These are phyloP conservation scores for Eupristina koningsbergeri DNA, from an alignment of 1,140 invertebrate genomes.

Conservation along the genomic window DNA sequence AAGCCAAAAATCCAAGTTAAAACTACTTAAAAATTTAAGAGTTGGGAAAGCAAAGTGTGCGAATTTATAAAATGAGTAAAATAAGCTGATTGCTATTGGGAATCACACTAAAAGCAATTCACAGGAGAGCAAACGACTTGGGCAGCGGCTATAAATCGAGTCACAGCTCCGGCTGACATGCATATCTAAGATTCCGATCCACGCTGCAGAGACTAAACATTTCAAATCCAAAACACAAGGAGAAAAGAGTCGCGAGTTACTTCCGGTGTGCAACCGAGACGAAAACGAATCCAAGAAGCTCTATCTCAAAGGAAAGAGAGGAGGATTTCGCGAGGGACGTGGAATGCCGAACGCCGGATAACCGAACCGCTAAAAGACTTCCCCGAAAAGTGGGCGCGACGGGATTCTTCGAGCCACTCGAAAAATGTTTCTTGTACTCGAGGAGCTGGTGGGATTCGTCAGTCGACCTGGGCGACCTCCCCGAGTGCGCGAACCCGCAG, in stretches of 20 bases:
- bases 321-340: background rate
- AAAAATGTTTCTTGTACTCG: background rate
- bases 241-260: background rate
- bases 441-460: too few species aligned
- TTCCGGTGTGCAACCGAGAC: background rate
- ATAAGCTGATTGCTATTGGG: background rate
- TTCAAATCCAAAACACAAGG: background rate
- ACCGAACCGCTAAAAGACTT: background rate
- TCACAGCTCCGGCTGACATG: background rate
- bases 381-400: background rate
- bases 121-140: background rate
- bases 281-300: background rate
- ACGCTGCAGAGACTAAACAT: background rate
- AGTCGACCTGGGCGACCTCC: background rate
- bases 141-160: conserved; percentile 2
- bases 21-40: background rate
- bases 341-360: background rate
- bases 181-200: conserved; percentile 24
- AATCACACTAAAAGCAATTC: conserved; percentile 6
- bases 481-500: background rate
- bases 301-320: background rate
- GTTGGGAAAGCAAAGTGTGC: too few species aligned
- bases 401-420: background rate
- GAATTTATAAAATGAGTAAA: background rate
- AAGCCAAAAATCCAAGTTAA: background rate